phyloP scores from a whole-genome alignment of 2,113 vertebrate genomes.

The Noturus placidus region DNA sequence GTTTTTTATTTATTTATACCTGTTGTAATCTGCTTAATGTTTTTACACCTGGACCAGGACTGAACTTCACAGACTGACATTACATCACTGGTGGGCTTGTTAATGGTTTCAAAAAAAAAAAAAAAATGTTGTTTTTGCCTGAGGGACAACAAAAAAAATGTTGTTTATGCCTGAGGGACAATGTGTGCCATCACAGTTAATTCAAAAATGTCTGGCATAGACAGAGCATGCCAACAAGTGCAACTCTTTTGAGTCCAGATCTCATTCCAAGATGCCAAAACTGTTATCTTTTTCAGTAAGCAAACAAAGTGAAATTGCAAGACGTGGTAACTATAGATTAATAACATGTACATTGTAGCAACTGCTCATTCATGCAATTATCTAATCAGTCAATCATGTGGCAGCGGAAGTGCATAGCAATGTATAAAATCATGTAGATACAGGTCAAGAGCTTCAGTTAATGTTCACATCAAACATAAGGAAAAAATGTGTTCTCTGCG shows the following conservation, averaged over 20 bases:
- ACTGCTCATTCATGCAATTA: background rate
- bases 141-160: background rate
- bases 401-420: background rate
- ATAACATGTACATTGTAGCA: background rate
- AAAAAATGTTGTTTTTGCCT: background rate
- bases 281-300: background rate
- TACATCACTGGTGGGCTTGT: constrained; percentile 3
- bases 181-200: background rate
- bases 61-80: constrained; percentile 34
- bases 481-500: background rate
- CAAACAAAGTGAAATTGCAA: background rate
- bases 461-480: background rate
- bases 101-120: background rate
- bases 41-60: constrained; percentile 56
- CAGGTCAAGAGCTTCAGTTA: background rate
- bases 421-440: background rate
- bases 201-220: background rate
- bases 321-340: background rate
- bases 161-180: background rate
- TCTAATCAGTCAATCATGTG: background rate
- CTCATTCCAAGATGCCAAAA: background rate
- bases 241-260: background rate
- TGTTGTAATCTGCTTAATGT: constrained; percentile 53
- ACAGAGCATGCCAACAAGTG: background rate
- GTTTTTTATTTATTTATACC: constrained; percentile 50